Evolutionary conservation across 2,888 invertebrate genomes (phyloP), one percentile per base, ranked within the genome.

Genomic region (Stenurella melanura): DNA sequence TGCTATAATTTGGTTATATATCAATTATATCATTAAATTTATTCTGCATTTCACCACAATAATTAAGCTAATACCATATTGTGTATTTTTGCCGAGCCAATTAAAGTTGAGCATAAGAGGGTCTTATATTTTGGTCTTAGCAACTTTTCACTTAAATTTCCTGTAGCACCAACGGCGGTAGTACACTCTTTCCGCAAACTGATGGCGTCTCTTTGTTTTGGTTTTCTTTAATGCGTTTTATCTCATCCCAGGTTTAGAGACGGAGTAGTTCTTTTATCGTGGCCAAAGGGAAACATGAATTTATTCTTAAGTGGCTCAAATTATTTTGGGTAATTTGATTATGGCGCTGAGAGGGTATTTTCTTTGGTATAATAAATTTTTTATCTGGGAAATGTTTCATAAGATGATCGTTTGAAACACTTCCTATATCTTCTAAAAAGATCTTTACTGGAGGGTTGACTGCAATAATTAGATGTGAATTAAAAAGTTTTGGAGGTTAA

Each of bases 61-160:
- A 63, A 72, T 63, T 72, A 54, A n/a, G 54, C 72, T 72, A 72
- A 72, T 63, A 72, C 63, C 63, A 54, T 30, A 54, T 63, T 72
- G 63, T 78, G 75, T 77, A 80, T 78, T 77, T 80, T 77, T 74
- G 76, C 61, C 73, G 73, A 80, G 74, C 78, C 81, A 82, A 83
- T 83, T 82, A 82, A 80, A 81, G 75, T 80, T 78, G 74, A 66
- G 73, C 64, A 70, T 77, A 75, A 79, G 79, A 75, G 78, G 78
- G 80, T 70, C 72, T 71, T 80, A 80, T 78, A 80, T 82, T 81
- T 80, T 76, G 80, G 79, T 78, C 81, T 80, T 82, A 79, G 80
- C 82, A 89, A 89, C 89, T 89, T 89, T 87, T 83, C 88, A 89
- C 89, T 89, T 89, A 89, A 88, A 87, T 87, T 87, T 87, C 82